A percentile compares a stretch with the other conserved stretches of the same genome.
phyloP scores from a whole-genome alignment of 1,140 invertebrate genomes.

The Eueides isabella region DNA sequence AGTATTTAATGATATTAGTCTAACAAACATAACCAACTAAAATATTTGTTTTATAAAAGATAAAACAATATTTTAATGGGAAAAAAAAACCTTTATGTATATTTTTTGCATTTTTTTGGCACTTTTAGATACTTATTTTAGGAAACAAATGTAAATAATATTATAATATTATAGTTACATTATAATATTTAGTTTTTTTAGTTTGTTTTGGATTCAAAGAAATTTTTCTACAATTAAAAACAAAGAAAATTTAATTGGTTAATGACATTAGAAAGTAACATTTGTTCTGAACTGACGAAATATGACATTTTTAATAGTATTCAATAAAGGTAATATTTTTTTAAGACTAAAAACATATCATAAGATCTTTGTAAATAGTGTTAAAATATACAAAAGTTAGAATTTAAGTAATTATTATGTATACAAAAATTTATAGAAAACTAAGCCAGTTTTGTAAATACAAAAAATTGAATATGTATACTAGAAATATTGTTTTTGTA shows the following conservation, averaged over 20 bases:
- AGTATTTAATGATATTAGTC: no score
- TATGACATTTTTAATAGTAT: not conserved
- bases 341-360: not conserved
- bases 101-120: not conserved
- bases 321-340: not conserved
- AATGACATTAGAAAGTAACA: not conserved
- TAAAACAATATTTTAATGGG: no score
- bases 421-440: not conserved
- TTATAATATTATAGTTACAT: no score
- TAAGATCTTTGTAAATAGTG: conserved; percentile 5
- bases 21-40: no score
- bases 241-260: not conserved
- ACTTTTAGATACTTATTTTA: not conserved
- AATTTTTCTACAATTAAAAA: not conserved
- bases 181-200: no score
- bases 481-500: conserved; percentile 11
- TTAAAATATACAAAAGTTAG: not conserved
- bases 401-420: not conserved
- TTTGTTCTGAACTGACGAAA: not conserved
- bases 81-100: not conserved
- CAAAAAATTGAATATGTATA: not conserved
- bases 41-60: no score
- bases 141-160: not conserved
- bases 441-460: conserved; percentile 7
- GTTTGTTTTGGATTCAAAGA: no score